Percentiles rank a stretch among this genome's conserved stretches.
Evolutionary conservation across 2,113 vertebrate species (phyloP).

Genomic region (Brachyhypopomus occidentalis): DNA sequence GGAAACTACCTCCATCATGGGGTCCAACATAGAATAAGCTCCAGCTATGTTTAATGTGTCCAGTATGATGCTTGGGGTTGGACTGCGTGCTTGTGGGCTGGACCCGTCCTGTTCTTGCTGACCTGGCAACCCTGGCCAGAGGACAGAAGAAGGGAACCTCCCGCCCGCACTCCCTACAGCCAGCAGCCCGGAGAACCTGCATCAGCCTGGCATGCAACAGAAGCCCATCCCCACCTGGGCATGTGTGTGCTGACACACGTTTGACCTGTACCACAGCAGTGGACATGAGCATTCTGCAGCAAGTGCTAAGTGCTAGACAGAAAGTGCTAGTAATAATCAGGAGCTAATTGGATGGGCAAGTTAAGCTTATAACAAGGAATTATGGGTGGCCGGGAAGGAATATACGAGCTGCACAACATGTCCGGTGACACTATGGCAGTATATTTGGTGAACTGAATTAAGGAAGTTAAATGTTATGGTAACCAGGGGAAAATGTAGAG

Average conservation of each 20-base stretch:
- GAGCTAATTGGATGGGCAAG: background rate
- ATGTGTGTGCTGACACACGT: too few species aligned
- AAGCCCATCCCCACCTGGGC: background rate
- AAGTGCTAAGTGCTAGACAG: too few species aligned
- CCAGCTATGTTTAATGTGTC: too few species aligned
- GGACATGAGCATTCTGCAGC: too few species aligned
- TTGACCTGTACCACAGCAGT: too few species aligned
- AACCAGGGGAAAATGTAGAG: background rate
- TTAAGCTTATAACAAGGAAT: background rate
- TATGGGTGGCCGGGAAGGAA: background rate
- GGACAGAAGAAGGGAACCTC: slow-evolving; percentile 26
- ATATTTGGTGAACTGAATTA: slow-evolving; percentile 16
- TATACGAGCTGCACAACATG: background rate
- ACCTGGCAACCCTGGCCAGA: background rate
- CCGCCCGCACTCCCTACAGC: background rate
- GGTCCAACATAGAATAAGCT: too few species aligned
- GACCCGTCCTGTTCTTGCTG: background rate
- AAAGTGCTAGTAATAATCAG: background rate
- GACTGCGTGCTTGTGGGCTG: background rate
- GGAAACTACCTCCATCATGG: too few species aligned
- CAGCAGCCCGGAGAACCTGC: background rate
- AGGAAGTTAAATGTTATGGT: background rate
- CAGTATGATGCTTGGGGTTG: too few species aligned
- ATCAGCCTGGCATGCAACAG: background rate
- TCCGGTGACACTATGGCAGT: background rate